These are phyloP conservation scores for Gephyroberyx darwinii DNA, from an alignment of 2,797 vertebrate species.

Conservation along the genomic window DNA sequence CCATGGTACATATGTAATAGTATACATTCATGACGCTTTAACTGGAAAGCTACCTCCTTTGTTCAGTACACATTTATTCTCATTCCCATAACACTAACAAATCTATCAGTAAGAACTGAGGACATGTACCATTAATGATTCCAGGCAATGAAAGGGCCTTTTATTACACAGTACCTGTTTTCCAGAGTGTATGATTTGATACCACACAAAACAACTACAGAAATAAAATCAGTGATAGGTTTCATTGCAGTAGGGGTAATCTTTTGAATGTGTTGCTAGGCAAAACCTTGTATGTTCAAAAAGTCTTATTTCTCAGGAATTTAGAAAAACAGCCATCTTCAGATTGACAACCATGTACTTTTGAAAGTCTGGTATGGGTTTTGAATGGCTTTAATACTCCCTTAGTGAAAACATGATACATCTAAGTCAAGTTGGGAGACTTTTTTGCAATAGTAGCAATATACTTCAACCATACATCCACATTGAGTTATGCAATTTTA, in stretches of 20 bases:
- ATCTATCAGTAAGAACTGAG: not conserved
- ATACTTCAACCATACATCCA: not conserved
- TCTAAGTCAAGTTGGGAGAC: too few relatives aligned
- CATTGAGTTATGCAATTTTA: not conserved
- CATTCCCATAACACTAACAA: not conserved
- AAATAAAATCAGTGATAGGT: not conserved
- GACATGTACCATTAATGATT: not conserved
- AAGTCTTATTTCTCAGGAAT: not conserved
- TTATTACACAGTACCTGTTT: not conserved
- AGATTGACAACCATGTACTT: not conserved
- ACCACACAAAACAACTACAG: slow-evolving; percentile 2
- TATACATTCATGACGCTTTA: slow-evolving; percentile 12
- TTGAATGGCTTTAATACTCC: not conserved
- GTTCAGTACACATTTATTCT: not conserved
- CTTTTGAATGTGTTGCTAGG: not conserved
- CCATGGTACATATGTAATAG: not conserved
- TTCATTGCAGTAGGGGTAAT: slow-evolving; percentile 1
- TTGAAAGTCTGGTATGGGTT: not conserved
- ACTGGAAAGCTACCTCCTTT: not conserved
- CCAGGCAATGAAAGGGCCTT: not conserved
- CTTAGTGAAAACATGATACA: too few relatives aligned
- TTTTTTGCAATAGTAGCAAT: not conserved
- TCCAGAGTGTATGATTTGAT: slow-evolving; percentile 5
- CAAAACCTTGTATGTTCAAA: not conserved
- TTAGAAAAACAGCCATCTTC: not conserved